Evolutionary conservation across 2,888 invertebrate species (phyloP).

Genomic region (Mactromeris polynyma): DNA sequence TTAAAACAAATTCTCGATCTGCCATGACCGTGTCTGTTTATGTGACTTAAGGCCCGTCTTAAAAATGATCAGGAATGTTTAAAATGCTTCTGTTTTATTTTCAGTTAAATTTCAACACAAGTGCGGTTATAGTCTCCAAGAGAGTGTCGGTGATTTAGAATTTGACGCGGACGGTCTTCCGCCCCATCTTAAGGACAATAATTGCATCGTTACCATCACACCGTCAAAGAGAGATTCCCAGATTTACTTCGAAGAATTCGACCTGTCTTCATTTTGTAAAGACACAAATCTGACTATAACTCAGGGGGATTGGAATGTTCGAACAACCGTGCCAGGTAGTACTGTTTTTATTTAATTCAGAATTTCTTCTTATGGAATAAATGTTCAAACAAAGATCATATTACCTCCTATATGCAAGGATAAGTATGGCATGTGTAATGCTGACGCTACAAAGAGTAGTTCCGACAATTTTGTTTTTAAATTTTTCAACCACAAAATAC

Average conservation of each 20-base stretch:
- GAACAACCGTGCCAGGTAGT: too few relatives aligned
- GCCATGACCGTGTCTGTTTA: too few relatives aligned
- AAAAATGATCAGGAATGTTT: too few relatives aligned
- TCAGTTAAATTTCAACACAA: not conserved
- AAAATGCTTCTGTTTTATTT: not conserved
- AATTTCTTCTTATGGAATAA: not conserved
- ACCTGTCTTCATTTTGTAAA: not conserved
- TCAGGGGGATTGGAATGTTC: not conserved
- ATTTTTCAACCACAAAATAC: not conserved
- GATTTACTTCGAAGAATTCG: conserved; percentile 20
- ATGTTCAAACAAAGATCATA: not conserved
- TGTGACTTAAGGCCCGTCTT: too few relatives aligned
- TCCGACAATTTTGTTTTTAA: not conserved
- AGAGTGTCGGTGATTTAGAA: not conserved
- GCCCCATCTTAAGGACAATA: not conserved
- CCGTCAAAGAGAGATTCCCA: not conserved
- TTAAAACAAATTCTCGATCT: too few relatives aligned
- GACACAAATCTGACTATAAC: not conserved
- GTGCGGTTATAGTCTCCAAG: not conserved
- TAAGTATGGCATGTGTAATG: too few relatives aligned
- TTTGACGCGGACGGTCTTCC: not conserved
- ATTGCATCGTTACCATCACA: not conserved
- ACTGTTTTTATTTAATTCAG: too few relatives aligned
- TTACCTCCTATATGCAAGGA: too few relatives aligned
- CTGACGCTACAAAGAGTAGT: too few relatives aligned